phyloP scores from a whole-genome alignment of 1,140 invertebrate species.

The Diabrotica virgifera region DNA sequence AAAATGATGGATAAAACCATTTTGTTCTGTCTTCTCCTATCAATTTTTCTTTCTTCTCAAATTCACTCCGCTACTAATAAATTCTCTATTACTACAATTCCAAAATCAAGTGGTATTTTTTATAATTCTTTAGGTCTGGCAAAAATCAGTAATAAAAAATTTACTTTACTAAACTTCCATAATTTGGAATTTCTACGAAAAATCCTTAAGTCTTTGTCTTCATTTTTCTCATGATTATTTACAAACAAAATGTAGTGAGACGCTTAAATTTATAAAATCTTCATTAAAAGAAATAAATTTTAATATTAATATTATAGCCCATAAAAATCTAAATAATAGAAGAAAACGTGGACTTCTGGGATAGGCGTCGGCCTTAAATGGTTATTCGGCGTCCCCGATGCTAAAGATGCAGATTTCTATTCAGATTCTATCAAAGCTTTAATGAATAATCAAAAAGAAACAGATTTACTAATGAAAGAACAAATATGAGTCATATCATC shows the following conservation, averaged over 20 bases:
- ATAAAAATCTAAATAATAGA: neutral
- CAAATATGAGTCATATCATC: slow-evolving; percentile 24
- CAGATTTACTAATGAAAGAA: slow-evolving; percentile 29
- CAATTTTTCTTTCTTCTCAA: too few species aligned
- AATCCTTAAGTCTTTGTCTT: too few species aligned
- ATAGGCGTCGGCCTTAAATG: slow-evolving; percentile 40
- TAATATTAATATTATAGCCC: slow-evolving; percentile 22
- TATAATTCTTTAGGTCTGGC: too few species aligned
- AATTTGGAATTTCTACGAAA: too few species aligned
- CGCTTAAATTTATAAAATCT: slow-evolving; percentile 41
- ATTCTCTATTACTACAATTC: too few species aligned
- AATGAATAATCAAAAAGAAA: slow-evolving; percentile 18
- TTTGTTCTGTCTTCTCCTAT: too few species aligned
- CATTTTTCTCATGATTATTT: too few species aligned
- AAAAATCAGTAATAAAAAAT: too few species aligned
- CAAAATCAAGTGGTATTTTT: too few species aligned
- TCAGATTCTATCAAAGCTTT: slow-evolving; percentile 31
- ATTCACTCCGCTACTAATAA: too few species aligned
- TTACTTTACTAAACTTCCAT: too few species aligned
- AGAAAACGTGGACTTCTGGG: slow-evolving; percentile 35
- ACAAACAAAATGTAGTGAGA: slow-evolving; percentile 29
- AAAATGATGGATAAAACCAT: too few species aligned
- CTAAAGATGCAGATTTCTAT: slow-evolving; percentile 38
- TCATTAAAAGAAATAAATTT: slow-evolving; percentile 31
- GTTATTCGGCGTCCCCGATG: slow-evolving; percentile 41